Evolutionary conservation across 2,113 vertebrate genomes (phyloP), one percentile per base, ranked within the genome.

Genomic region (Indicator maculatus): DNA sequence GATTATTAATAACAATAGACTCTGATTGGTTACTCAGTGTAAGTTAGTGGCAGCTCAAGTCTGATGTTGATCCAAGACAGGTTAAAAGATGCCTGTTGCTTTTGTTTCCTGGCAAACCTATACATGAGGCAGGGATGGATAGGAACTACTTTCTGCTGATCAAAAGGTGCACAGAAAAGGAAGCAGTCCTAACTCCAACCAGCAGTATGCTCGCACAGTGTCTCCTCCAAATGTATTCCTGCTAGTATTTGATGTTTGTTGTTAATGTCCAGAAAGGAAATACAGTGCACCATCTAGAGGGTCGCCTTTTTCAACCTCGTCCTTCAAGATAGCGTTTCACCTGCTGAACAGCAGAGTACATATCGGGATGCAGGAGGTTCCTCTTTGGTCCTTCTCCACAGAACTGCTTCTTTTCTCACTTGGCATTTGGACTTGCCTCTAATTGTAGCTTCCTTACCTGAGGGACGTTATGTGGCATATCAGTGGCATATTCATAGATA

Each of bases 21-120:
- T 19, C 30, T 77, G 52, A 4, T 50, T 53, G 50, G n/a, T 64
- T 33, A 16, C 67, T 56, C 17, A 3, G 30, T 16, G 36, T 50
- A 39, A 4, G 24, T 45, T 30, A 33, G 73, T 36, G 70, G 27
- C 31, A 50, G 58, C 78, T 84, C 41, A 52, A 50, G 30, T 59
- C 45, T 81, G 23, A 81, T 1, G 4, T n/a, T 30, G 16, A 30
- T 24, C 16, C 1, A 2, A 11, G 70, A 9, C 0, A 19, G 26
- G 26, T 36, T 73, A 24, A 60, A 56, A 0, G 0, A 33, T 44
- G 31, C 56, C 39, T 61, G 3, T 27, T 47, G 50, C 64, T 86
- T 66, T 44, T 85, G 12, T 64, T 82, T 72, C 47, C 58, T 84
- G 30, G 56, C 18, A 58, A 63, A 66, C 52, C 38, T 55, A 1